Evolutionary conservation across 2,888 invertebrate genomes (phyloP).

Genomic region (Eupithecia exiguata): DNA sequence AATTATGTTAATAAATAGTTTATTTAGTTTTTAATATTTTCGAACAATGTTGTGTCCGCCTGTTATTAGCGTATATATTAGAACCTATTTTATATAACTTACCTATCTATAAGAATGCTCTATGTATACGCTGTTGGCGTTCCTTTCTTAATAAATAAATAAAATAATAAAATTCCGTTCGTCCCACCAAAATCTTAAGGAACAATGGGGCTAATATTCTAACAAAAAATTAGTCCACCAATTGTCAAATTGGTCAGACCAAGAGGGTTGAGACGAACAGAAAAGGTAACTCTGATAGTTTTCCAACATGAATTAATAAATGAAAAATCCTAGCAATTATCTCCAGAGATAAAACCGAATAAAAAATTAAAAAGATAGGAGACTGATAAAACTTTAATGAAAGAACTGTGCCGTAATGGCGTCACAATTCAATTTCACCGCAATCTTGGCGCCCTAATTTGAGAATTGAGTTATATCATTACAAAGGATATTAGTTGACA

Average conservation of each 20-base stretch:
- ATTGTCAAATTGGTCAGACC: neutral
- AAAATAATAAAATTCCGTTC: too few species aligned
- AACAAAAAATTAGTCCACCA: too few species aligned
- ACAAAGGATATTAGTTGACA: constrained; percentile 34
- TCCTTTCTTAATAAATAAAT: too few species aligned
- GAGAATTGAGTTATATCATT: constrained; percentile 44
- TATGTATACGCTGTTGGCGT: too few species aligned
- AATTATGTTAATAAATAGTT: too few species aligned
- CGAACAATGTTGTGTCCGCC: too few species aligned
- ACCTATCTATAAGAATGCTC: too few species aligned
- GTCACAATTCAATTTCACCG: constrained; percentile 42
- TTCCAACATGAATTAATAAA: neutral
- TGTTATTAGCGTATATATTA: too few species aligned
- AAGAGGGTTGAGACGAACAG: neutral
- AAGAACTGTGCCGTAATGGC: constrained; percentile 31
- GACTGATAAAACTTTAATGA: constrained; percentile 25
- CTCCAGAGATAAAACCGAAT: neutral
- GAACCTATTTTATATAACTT: too few species aligned
- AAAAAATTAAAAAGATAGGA: constrained; percentile 15
- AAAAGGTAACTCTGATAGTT: neutral
- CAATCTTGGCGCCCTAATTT: constrained; percentile 40
- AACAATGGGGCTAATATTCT: too few species aligned
- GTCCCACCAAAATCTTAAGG: too few species aligned
- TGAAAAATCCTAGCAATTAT: neutral
- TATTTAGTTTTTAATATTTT: too few species aligned